phyloP scores from a whole-genome alignment of 2,888 invertebrate genomes.

The Unio delphinus region DNA sequence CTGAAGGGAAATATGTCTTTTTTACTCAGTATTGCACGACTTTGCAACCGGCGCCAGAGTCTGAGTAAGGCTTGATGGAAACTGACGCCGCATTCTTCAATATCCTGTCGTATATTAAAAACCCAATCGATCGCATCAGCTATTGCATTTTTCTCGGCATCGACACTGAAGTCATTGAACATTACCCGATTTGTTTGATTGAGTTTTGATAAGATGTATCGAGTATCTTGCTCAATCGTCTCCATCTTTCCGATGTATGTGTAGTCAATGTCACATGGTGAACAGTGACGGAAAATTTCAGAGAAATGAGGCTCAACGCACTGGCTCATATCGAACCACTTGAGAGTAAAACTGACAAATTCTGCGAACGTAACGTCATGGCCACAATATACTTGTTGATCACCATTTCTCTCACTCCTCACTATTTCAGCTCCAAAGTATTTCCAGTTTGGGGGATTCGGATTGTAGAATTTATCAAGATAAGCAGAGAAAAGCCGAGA shows the following conservation, averaged over 20 bases:
- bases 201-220: constrained; percentile 22
- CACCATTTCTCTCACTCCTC: constrained; percentile 10
- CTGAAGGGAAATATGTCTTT: constrained; percentile 22
- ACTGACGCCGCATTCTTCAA: constrained; percentile 19
- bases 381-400: constrained; percentile 29
- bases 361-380: constrained; percentile 40
- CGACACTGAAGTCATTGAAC: constrained; percentile 11
- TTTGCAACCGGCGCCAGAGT: constrained; percentile 35
- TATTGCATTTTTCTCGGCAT: constrained; percentile 12
- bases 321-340: constrained; percentile 11
- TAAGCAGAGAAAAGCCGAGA: constrained; percentile 41
- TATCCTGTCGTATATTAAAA: constrained; percentile 11
- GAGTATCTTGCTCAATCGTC: constrained; percentile 34
- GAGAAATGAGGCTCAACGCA: constrained; percentile 39
- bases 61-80: constrained; percentile 24
- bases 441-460: constrained; percentile 37
- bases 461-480: constrained; percentile 41
- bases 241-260: constrained; percentile 46
- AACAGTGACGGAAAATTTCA: constrained; percentile 38
- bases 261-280: constrained; percentile 35
- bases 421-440: constrained; percentile 21
- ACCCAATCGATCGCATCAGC: constrained; percentile 12
- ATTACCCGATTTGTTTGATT: constrained; percentile 13
- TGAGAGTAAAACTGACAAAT: constrained; percentile 31
- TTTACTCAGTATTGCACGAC: constrained; percentile 33